Base-by-base conservation (phyloP, 2,113 vertebrate species). In the Pollimyrus isidori region DNA sequence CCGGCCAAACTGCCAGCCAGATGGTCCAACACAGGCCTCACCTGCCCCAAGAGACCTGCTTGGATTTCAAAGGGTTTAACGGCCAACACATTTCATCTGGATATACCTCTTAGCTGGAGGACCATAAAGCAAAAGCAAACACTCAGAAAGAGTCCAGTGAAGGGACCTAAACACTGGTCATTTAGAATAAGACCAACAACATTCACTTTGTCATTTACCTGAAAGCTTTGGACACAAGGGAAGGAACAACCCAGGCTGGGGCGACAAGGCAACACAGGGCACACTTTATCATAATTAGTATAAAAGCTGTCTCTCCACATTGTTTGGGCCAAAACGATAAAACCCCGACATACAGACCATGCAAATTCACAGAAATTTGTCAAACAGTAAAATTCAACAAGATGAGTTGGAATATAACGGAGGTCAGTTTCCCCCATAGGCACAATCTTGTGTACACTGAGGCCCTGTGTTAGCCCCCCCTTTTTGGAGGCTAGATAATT, bases 1-100 rank as follows among this genome's bases (percentile, higher is more conserved):
- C 4, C 2, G 26, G 39, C 82, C 80, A 85, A 89, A 89, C 21
- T 49, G 76, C 52, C 76, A 39, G 52, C 76, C 76, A 89, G 88
- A 89, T 84, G 88, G 83, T 17, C 35, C 5, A 30, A 45, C 10
- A 26, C 35, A 30, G 52, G 52, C 39, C 42, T n/a, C 45, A 42
- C 23, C 4, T n/a, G 53, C 11, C 45, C 52, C 58, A 3, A 69
- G 42, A 89, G 56, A 52, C 13, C 23, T 13, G 42, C 56, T 30
- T 45, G 45, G 82, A 85, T 86, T 48, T 42, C 87, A 30, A 88
- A 88, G 87, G 87, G 35, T 7, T 80, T 80, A 39, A 62, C 19
- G 17, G 1, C 85, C n/a, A 0, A 73, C 45, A 30, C n/a, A 53
- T 73, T 50, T 76, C 42, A 48, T 46, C 76, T 42, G 76, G 69